Conservation (phyloP, 1,140 invertebrate species). For the Pteromalus puparum region DNA sequence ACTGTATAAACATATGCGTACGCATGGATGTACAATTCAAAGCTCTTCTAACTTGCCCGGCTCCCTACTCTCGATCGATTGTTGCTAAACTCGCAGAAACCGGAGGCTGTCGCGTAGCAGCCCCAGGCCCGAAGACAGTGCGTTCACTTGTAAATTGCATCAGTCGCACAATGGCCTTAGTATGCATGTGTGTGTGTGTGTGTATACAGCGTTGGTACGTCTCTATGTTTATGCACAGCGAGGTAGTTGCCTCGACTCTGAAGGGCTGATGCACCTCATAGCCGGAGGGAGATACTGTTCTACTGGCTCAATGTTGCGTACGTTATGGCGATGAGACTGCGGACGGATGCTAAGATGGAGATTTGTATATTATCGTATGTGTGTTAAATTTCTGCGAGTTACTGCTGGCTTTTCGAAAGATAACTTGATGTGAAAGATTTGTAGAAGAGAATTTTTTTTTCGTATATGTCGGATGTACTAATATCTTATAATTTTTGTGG, state of each 20-base stretch:
- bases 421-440: too few relatives aligned
- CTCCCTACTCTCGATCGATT: background rate
- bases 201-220: too few relatives aligned
- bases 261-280: background rate
- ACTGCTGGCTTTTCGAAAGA: background rate
- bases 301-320: background rate
- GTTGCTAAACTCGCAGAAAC: background rate
- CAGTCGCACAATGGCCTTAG: background rate
- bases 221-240: background rate
- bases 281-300: background rate
- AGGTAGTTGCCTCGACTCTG: background rate
- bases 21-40: background rate
- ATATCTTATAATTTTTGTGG: too few relatives aligned
- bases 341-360: background rate
- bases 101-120: background rate
- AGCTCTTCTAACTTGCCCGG: too few relatives aligned
- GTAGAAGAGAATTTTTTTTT: too few relatives aligned
- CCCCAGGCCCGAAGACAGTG: background rate
- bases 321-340: background rate
- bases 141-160: constrained; percentile 16
- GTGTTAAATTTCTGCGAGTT: background rate
- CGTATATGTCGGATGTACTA: too few relatives aligned
- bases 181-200: background rate
- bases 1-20: background rate
- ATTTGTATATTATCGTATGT: background rate